Evolutionary conservation across 2,888 invertebrate genomes (phyloP), one percentile per base, ranked within the genome.

Genomic region (Lissocephala sabroskyi): DNA sequence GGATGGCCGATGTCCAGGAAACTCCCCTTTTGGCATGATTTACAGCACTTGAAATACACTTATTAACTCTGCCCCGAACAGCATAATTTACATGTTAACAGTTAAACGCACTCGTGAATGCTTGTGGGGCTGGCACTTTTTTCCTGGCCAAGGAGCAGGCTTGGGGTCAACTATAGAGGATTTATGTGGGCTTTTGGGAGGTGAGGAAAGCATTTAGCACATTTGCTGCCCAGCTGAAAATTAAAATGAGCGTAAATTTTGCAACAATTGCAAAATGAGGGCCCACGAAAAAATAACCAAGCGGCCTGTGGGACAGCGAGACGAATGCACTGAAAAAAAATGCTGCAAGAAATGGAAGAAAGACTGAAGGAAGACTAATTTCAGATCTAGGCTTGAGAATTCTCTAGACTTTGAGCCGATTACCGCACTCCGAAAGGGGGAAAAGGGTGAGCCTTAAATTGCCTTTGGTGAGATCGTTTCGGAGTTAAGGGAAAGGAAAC

Each of bases 71-170:
- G 52, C n/a, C n/a, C n/a, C 45, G 52, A 54, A 60, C 63, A 65
- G 70, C 68, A 73, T 78, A 76, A 81, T 79, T 80, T 79, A 79
- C 82, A 74, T 77, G 80, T 80, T 79, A 81, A 80, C 79, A 81
- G 80, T 81, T 80, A 81, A 80, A 64, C 74, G 61, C 79, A 81
- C 76, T 70, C 73, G 79, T 71, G 55, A n/a, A n/a, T n/a, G n/a
- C n/a, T n/a, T n/a, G n/a, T n/a, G n/a, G n/a, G 45, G 32, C 18
- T 26, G 26, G 51, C 30, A 18, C 11, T 42, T n/a, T n/a, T n/a
- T n/a, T n/a, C 47, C 57, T 44, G 36, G 48, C 23, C 42, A 4
- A 11, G 42, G 47, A 41, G 29, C 45, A 36, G 29, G 18, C n/a
- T 35, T 35, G 33, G 11, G 14, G 48, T 56, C 60, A 50, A 65